Conservation (phyloP, 2,888 invertebrate species). For the Calameuta pallipes region DNA sequence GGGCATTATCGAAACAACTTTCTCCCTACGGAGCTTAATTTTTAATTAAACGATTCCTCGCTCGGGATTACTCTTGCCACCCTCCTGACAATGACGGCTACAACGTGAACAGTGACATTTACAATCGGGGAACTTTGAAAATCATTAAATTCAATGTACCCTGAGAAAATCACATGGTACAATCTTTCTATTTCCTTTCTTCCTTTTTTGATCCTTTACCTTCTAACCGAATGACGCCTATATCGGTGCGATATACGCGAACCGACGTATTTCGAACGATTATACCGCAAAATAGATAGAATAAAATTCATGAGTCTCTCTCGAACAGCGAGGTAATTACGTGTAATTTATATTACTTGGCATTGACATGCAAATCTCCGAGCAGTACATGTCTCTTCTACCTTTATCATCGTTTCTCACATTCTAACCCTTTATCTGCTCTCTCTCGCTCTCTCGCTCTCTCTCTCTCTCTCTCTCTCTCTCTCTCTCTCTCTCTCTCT, state of each 20-base stretch:
- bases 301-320: constrained; percentile 57
- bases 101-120: background rate
- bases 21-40: constrained; percentile 1
- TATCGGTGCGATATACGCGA: background rate
- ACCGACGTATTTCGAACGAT: constrained; percentile 38
- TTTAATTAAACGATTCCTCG: constrained; percentile 5
- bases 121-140: background rate
- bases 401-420: background rate
- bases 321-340: constrained; percentile 61
- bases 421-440: constrained; percentile 1
- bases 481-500: constrained; percentile 5
- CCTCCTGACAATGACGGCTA: background rate
- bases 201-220: background rate
- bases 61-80: constrained; percentile 18
- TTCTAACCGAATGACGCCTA: background rate
- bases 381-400: constrained; percentile 43
- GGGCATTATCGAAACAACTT: constrained; percentile 3
- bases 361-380: constrained; percentile 64
- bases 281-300: constrained; percentile 51
- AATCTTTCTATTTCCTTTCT: background rate
- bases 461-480: constrained; percentile 7
- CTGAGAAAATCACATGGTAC: background rate
- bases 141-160: background rate
- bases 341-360: constrained; percentile 65
- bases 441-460: background rate